phyloP scores from a whole-genome alignment of 1,140 invertebrate genomes.

The Glossosoma conforme region DNA sequence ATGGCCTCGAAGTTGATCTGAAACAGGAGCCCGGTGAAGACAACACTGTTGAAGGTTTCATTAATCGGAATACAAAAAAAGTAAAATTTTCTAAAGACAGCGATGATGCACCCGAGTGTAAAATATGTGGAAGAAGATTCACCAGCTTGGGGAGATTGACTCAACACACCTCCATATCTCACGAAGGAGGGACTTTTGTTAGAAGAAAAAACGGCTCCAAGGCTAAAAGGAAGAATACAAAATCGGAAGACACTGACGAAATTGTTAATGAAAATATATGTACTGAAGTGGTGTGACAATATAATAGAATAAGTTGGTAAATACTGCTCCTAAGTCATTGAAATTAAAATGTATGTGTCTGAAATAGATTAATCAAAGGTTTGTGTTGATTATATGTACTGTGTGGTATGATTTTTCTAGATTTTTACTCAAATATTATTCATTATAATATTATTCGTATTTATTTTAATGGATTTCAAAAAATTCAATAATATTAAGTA shows the following conservation, averaged over 20 bases:
- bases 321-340: background rate
- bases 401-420: too few relatives aligned
- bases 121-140: slow-evolving; percentile 8
- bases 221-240: background rate
- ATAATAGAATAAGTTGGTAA: background rate
- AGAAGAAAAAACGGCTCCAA: background rate
- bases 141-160: slow-evolving; percentile 13
- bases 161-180: slow-evolving; percentile 9
- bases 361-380: too few relatives aligned
- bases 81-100: slow-evolving; percentile 11
- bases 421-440: too few relatives aligned
- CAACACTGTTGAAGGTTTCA: background rate
- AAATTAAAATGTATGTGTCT: background rate
- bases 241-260: background rate
- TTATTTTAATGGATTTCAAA: too few relatives aligned
- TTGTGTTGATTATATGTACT: too few relatives aligned
- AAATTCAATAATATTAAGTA: too few relatives aligned
- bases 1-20: background rate
- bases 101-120: slow-evolving; percentile 10
- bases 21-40: background rate
- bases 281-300: background rate
- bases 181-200: slow-evolving; percentile 5
- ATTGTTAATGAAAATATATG: background rate
- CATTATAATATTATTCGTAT: too few relatives aligned
- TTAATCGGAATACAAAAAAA: background rate